Percentiles rank a stretch among this genome's conserved stretches.
Conservation (phyloP, 30 jellyfish, hydroid and myxozoan genomes). For the Chironex yamaguchii region DNA sequence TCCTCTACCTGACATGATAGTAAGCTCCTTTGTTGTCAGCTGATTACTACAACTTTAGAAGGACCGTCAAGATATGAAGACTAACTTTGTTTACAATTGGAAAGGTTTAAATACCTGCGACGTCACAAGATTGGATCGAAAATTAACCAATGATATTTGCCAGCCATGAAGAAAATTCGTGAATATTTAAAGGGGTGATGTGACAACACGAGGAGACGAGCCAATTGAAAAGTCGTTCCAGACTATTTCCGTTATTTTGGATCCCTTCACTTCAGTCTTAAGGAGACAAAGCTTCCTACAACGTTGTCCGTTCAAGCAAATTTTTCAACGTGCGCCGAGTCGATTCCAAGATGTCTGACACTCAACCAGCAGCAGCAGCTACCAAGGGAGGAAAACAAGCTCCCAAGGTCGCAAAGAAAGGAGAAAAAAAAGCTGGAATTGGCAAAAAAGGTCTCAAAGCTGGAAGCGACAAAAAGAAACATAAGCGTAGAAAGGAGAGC, state of each 20-base stretch:
- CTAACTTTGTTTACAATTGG: too few species aligned
- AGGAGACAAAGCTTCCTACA: not conserved
- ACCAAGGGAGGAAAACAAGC: slow-evolving; percentile 36
- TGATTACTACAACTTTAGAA: too few species aligned
- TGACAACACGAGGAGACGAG: too few species aligned
- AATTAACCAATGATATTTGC: too few species aligned
- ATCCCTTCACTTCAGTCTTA: not conserved
- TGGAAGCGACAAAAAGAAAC: slow-evolving; percentile 39
- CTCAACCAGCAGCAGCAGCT: slow-evolving; percentile 59
- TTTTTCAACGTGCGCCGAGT: too few species aligned
- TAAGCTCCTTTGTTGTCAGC: too few species aligned
- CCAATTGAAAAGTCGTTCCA: slow-evolving; percentile 48
- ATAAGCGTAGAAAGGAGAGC: slow-evolving; percentile 80
- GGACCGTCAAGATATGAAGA: too few species aligned
- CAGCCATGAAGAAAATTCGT: too few species aligned
- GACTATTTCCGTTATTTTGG: slow-evolving; percentile 76
- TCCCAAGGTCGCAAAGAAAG: slow-evolving; percentile 75
- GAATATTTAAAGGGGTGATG: too few species aligned
- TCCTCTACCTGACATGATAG: slow-evolving; percentile 98
- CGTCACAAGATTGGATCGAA: too few species aligned
- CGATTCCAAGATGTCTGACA: slow-evolving; percentile 79
- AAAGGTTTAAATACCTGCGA: too few species aligned
- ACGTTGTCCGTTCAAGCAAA: too few species aligned
- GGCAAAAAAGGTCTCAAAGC: slow-evolving; percentile 77
- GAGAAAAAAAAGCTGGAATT: slow-evolving; percentile 77